Conservation (phyloP, 2,888 invertebrate species). For the Bugulina stolonifera region DNA sequence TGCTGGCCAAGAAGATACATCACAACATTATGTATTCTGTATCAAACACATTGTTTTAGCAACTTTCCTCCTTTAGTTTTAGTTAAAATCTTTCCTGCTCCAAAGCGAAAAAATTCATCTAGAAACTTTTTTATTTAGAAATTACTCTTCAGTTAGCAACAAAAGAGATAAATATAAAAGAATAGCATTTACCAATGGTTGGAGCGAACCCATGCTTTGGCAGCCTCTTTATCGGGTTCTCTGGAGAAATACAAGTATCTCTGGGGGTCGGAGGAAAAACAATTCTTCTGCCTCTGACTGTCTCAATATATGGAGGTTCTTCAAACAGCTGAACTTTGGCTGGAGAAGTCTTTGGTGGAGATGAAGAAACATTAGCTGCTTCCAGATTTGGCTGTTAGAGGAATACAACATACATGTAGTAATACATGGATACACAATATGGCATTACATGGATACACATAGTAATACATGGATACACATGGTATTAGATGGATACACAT, state of each 20-base stretch:
- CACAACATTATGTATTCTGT: too few relatives aligned
- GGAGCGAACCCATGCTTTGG: constrained; percentile 20
- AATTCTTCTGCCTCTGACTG: constrained; percentile 1
- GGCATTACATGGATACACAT: not conserved
- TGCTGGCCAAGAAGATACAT: too few relatives aligned
- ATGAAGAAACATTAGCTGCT: constrained; percentile 16
- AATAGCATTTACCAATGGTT: constrained; percentile 2
- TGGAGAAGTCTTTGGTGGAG: constrained; percentile 8
- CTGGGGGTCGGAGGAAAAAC: constrained; percentile 24
- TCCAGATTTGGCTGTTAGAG: constrained; percentile 8
- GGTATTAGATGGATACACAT: not conserved
- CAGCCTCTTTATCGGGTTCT: constrained; percentile 9
- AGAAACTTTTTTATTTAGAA: too few relatives aligned
- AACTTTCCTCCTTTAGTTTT: too few relatives aligned
- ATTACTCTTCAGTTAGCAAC: too few relatives aligned
- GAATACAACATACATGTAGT: too few relatives aligned
- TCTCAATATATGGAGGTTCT: constrained; percentile 13
- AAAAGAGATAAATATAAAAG: too few relatives aligned
- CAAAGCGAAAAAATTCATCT: too few relatives aligned
- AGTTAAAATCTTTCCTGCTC: too few relatives aligned
- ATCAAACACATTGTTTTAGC: too few relatives aligned
- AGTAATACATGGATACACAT: not conserved
- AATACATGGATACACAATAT: not conserved
- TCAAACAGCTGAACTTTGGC: constrained; percentile 4
- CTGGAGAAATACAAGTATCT: constrained; percentile 14